Conservation (phyloP, 1,140 invertebrate genomes). For the Brachystomella parvula region DNA sequence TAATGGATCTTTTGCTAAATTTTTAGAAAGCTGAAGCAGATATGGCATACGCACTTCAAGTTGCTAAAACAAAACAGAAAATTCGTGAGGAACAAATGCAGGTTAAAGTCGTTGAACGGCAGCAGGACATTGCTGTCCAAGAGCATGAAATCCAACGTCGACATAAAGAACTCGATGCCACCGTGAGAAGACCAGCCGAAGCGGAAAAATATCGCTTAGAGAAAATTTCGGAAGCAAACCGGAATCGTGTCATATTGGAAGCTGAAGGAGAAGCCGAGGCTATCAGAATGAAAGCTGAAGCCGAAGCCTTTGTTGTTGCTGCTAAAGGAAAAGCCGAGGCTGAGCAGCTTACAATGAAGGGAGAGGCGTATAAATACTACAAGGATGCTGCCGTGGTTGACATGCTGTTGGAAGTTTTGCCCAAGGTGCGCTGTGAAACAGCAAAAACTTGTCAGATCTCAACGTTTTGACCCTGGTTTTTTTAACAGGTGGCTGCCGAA, state of each 20-base stretch:
- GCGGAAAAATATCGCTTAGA: constrained; percentile 88
- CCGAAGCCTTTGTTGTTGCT: constrained; percentile 77
- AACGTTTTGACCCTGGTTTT: no score
- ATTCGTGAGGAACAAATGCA: constrained; percentile 97
- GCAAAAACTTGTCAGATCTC: no score
- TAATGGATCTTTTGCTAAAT: no score
- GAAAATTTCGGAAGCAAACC: constrained; percentile 86
- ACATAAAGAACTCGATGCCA: constrained; percentile 82
- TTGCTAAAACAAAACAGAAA: constrained; percentile 88
- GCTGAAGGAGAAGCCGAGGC: constrained; percentile 92
- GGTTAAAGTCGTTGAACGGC: constrained; percentile 83
- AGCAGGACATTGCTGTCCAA: constrained; percentile 83
- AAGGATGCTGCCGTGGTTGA: constrained; percentile 94
- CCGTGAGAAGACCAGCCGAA: constrained; percentile 80
- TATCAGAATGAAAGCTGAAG: constrained; percentile 69
- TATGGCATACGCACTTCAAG: constrained; percentile 74
- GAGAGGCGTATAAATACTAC: constrained; percentile 92
- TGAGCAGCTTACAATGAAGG: constrained; percentile 93
- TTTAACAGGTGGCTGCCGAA: constrained; percentile 78
- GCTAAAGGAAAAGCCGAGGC: constrained; percentile 91
- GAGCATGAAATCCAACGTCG: constrained; percentile 79
- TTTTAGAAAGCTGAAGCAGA: constrained; percentile 80
- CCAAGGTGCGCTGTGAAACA: constrained; percentile 61
- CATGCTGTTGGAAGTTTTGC: constrained; percentile 92
- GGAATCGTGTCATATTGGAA: constrained; percentile 72